phyloP scores from a whole-genome alignment of 64 coral and sea anemone species.

The Catalaphyllia jardinei region DNA sequence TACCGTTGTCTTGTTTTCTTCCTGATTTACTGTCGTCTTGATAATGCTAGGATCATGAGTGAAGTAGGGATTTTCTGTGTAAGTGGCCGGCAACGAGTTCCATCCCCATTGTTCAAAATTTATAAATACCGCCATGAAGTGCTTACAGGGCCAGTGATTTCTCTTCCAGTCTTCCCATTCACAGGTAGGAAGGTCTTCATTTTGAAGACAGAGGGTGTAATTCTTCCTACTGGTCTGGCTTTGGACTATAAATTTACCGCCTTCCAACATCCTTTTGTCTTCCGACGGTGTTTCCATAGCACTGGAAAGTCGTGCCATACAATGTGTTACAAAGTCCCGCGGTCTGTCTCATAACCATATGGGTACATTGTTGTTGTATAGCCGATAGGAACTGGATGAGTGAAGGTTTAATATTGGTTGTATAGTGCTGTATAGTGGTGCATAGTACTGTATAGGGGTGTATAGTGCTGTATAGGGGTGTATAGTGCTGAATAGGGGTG shows the following conservation, averaged over 20 bases:
- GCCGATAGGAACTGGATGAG: slow-evolving; percentile 31
- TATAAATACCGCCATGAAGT: slow-evolving; percentile 50
- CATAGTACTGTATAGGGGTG: no score
- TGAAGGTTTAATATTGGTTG: no score
- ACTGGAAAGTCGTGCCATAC: slow-evolving; percentile 22
- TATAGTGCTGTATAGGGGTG: no score
- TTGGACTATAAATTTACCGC: slow-evolving; percentile 10
- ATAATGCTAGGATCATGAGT: slow-evolving; percentile 33
- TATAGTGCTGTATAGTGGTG: no score
- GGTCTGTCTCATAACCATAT: slow-evolving; percentile 45
- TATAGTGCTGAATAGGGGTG: no score
- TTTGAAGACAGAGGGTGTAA: slow-evolving; percentile 27
- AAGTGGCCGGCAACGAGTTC: not conserved
- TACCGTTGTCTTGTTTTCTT: not conserved
- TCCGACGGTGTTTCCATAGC: slow-evolving; percentile 21
- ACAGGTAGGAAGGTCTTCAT: slow-evolving; percentile 29
- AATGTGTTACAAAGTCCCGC: slow-evolving; percentile 33
- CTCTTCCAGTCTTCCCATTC: slow-evolving; percentile 48
- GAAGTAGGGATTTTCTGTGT: slow-evolving; percentile 37
- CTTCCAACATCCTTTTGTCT: not conserved
- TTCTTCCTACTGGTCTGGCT: slow-evolving; percentile 25
- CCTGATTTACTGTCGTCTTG: slow-evolving; percentile 8
- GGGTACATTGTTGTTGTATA: slow-evolving; percentile 48
- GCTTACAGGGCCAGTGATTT: slow-evolving; percentile 47
- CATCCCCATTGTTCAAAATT: slow-evolving; percentile 37